Percentiles rank a stretch among this genome's conserved stretches.
These are phyloP conservation scores for Tinea trinotella DNA, from an alignment of 2,888 invertebrate genomes.

Conservation along the genomic window DNA sequence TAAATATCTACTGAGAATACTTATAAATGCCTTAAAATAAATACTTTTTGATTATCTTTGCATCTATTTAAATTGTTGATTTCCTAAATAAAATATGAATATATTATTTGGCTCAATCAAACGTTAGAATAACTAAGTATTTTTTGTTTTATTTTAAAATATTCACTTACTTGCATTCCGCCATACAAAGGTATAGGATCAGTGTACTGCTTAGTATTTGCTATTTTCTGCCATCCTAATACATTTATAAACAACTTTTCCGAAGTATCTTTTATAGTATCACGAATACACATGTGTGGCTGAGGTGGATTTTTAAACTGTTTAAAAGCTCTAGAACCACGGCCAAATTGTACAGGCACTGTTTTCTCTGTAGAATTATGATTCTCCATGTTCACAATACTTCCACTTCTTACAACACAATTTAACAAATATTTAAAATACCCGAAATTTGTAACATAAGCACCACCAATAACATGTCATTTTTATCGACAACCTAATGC, in stretches of 20 bases:
- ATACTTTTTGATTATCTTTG: too few relatives aligned
- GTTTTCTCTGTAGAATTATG: slow-evolving; percentile 52
- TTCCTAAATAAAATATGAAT: too few relatives aligned
- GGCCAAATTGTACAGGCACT: slow-evolving; percentile 69
- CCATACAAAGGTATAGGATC: slow-evolving; percentile 80
- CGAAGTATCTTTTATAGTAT: slow-evolving; percentile 71
- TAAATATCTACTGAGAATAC: too few relatives aligned
- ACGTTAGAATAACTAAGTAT: too few relatives aligned
- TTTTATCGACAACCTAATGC: neutral
- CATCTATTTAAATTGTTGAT: too few relatives aligned
- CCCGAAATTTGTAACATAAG: slow-evolving; percentile 2
- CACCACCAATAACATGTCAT: neutral
- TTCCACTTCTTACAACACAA: neutral
- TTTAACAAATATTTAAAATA: slow-evolving; percentile 7
- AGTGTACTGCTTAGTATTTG: slow-evolving; percentile 75
- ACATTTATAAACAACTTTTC: slow-evolving; percentile 78
- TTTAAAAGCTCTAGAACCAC: slow-evolving; percentile 74
- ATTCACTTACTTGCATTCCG: slow-evolving; percentile 75
- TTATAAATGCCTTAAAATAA: too few relatives aligned
- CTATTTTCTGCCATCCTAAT: slow-evolving; percentile 81
- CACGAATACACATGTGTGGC: slow-evolving; percentile 82
- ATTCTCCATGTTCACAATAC: slow-evolving; percentile 44
- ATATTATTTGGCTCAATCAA: too few relatives aligned
- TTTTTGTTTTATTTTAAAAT: neutral
- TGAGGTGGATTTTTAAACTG: slow-evolving; percentile 83